Conservation (phyloP, 2,888 invertebrate genomes). For the Campoletis raptor region DNA sequence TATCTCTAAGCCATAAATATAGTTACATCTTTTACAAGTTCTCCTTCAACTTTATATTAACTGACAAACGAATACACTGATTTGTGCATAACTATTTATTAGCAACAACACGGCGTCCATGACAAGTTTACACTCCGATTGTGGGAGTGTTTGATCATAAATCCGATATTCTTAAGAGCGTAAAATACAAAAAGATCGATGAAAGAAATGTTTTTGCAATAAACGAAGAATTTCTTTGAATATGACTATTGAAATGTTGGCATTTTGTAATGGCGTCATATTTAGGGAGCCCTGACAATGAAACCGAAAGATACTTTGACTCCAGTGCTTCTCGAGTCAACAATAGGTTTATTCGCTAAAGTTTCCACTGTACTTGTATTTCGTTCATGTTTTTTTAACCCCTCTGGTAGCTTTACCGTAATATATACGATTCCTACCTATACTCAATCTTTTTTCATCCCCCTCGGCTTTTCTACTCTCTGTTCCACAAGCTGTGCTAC, state of each 20-base stretch:
- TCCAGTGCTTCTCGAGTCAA: not conserved
- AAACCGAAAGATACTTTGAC: not conserved
- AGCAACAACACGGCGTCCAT: constrained; percentile 1
- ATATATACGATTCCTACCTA: constrained; percentile 21
- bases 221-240: not conserved
- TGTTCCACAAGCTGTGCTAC: constrained; percentile 35
- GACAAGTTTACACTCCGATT: not conserved
- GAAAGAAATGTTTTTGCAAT: not conserved
- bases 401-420: constrained; percentile 1
- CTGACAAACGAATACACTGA: not conserved
- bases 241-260: not conserved
- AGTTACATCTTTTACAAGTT: not conserved
- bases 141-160: not conserved
- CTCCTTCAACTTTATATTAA: not conserved
- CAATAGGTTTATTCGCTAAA: not conserved
- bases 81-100: constrained; percentile 14
- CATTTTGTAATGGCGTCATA: not conserved
- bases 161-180: constrained; percentile 4
- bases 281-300: not conserved
- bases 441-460: constrained; percentile 36
- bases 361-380: constrained; percentile 7
- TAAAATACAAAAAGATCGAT: not conserved
- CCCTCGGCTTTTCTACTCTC: constrained; percentile 35
- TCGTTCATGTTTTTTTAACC: constrained; percentile 5
- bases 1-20: not conserved